Evolutionary conservation across 1,140 invertebrate species (phyloP).

Genomic region (Adelges cooleyi): DNA sequence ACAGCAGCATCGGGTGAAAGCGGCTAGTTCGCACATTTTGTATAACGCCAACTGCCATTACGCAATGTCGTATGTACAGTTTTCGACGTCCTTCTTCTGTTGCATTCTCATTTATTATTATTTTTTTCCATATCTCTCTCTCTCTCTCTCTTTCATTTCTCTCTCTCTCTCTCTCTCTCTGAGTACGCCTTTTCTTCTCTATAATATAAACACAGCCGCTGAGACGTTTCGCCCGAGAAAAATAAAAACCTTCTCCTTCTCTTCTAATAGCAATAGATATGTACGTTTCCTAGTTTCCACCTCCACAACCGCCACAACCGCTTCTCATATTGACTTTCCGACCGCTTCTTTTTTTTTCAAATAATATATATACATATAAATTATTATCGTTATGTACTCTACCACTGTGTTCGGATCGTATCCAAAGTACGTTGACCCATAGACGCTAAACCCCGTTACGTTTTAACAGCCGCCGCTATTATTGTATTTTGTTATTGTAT

Average conservation of each 20-base stretch:
- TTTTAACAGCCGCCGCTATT: too few species aligned
- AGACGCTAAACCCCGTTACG: too few species aligned
- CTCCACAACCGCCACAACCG: neutral
- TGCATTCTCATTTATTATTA: too few species aligned
- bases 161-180: neutral
- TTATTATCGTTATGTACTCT: too few species aligned
- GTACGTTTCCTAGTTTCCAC: neutral
- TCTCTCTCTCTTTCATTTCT: neutral
- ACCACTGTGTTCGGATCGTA: too few species aligned
- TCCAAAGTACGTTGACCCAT: too few species aligned
- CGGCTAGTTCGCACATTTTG: conserved; percentile 11
- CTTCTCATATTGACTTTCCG: too few species aligned
- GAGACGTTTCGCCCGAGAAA: neutral
- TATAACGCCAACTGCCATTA: conserved; percentile 14
- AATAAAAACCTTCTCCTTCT: neutral
- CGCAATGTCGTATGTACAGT: conserved; percentile 13
- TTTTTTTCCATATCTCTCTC: neutral
- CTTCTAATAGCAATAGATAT: too few species aligned
- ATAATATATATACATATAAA: too few species aligned
- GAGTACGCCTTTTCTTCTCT: neutral
- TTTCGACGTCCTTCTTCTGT: neutral
- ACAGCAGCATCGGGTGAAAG: conserved; percentile 16
- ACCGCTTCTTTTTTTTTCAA: too few species aligned
- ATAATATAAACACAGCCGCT: neutral
- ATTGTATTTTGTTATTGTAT: too few species aligned